A percentile compares a stretch with the other conserved stretches of the same genome.
These are phyloP conservation scores for Siniperca undulata DNA, from an alignment of 2,797 vertebrate species.

Conservation along the genomic window DNA sequence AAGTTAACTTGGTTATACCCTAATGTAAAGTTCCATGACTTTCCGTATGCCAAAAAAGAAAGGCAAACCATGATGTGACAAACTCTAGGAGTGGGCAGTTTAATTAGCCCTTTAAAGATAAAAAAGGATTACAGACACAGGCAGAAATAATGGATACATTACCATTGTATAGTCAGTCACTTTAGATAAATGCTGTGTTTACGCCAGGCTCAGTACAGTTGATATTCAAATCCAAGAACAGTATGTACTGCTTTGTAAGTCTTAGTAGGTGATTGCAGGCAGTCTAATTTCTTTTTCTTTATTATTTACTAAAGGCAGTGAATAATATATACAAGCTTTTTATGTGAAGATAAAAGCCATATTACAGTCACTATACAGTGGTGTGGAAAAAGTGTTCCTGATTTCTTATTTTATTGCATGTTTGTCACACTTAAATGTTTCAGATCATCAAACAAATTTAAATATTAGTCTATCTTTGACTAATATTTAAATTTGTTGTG, in stretches of 20 bases:
- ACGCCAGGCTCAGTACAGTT: background rate
- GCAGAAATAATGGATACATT: background rate
- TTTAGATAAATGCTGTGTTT: constrained; percentile 4
- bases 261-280: background rate
- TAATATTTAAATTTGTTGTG: too few relatives aligned
- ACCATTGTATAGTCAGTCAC: background rate
- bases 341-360: too few relatives aligned
- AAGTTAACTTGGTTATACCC: background rate
- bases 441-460: too few relatives aligned
- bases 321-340: background rate
- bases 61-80: background rate
- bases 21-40: background rate
- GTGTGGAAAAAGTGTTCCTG: too few relatives aligned
- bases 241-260: background rate
- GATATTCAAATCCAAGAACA: constrained; percentile 7
- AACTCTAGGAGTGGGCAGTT: too few relatives aligned
- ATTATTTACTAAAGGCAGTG: constrained; percentile 3
- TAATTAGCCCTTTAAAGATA: too few relatives aligned
- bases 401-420: too few relatives aligned
- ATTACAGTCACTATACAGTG: too few relatives aligned
- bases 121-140: background rate
- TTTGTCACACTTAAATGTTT: too few relatives aligned
- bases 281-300: background rate
- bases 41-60: background rate
- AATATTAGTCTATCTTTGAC: too few relatives aligned